These are phyloP conservation scores for Busseola fusca DNA, from an alignment of 2,888 invertebrate species.

Conservation along the genomic window DNA sequence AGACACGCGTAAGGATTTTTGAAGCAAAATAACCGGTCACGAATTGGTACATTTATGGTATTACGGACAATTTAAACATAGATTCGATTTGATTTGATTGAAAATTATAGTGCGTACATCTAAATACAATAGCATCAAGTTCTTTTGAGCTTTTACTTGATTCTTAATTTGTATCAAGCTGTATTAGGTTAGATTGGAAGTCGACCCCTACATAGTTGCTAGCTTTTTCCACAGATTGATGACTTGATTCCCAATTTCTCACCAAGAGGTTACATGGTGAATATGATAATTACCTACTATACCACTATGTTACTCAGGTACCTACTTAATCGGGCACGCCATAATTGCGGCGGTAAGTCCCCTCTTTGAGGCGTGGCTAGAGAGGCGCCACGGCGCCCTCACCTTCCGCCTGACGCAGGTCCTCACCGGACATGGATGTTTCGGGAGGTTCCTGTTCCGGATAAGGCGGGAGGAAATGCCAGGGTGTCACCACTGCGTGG, in stretches of 20 bases:
- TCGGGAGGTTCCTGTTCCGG: too few species aligned
- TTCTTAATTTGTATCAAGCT: background rate
- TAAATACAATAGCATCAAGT: background rate
- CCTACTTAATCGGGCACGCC: too few species aligned
- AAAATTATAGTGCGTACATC: background rate
- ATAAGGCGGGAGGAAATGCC: too few species aligned
- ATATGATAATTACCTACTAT: background rate
- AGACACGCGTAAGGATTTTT: background rate
- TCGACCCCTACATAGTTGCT: background rate
- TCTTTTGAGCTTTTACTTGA: background rate
- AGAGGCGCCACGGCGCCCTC: too few species aligned
- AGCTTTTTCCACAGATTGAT: background rate
- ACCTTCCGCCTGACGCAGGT: too few species aligned
- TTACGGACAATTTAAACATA: background rate
- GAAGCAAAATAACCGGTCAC: conserved; percentile 14
- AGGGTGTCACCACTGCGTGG: too few species aligned
- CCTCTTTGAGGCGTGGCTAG: too few species aligned
- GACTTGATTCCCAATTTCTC: background rate
- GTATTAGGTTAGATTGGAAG: background rate
- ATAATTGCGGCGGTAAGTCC: too few species aligned
- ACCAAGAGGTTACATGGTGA: too few species aligned
- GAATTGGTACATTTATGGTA: background rate
- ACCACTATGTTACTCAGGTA: background rate
- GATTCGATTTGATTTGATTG: background rate
- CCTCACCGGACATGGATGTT: too few species aligned